Percentiles rank a stretch among this genome's conserved stretches.
These are phyloP conservation scores for Bos indicus DNA, from an alignment of 2,113 vertebrate species.

Conservation along the genomic window DNA sequence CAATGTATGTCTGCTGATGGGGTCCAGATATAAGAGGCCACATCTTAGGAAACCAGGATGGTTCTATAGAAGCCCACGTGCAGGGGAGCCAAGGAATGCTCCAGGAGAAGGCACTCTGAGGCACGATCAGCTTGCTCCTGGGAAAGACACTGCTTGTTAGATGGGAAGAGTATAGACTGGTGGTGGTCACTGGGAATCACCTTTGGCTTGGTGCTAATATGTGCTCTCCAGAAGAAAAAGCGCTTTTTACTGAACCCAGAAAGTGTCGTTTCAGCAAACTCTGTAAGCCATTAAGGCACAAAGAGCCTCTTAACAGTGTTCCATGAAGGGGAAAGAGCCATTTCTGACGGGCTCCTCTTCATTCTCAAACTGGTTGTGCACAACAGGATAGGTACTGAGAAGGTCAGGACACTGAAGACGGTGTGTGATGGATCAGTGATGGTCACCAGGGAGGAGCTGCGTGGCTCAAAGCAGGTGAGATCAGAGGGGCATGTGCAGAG, in stretches of 20 bases:
- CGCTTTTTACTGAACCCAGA: neutral
- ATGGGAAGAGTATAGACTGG: too few relatives aligned
- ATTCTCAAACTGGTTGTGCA: neutral
- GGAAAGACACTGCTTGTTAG: neutral
- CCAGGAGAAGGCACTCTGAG: neutral
- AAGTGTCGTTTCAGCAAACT: neutral
- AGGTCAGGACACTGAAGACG: neutral
- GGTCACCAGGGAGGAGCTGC: neutral
- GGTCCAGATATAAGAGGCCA: neutral
- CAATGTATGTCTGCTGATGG: neutral
- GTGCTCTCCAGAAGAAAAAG: neutral
- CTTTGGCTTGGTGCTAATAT: neutral
- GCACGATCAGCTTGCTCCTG: neutral
- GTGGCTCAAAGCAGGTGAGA: neutral
- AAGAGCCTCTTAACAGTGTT: neutral
- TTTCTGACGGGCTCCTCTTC: neutral
- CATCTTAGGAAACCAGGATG: neutral
- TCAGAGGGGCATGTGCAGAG: neutral
- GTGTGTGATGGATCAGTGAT: neutral
- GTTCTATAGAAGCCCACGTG: neutral
- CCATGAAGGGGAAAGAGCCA: neutral
- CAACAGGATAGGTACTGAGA: neutral
- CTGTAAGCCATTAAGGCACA: neutral
- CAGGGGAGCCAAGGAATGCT: neutral
- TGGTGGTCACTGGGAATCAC: neutral